Percentiles rank a stretch among this genome's conserved stretches.
These are phyloP conservation scores for Willowsia nigromaculata DNA, from an alignment of 2,888 invertebrate species.

Conservation along the genomic window DNA sequence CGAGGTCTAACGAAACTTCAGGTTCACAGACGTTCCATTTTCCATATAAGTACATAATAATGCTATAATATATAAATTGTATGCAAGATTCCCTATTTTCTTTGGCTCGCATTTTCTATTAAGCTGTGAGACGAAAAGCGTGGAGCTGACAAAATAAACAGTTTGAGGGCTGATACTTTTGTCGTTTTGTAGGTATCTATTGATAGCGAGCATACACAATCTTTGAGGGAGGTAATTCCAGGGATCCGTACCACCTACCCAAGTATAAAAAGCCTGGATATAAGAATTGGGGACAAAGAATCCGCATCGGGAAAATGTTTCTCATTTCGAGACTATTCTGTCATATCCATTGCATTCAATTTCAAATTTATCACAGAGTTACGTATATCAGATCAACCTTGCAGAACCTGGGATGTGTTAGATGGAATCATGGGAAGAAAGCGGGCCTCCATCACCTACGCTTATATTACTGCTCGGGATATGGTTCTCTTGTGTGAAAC, in stretches of 20 bases:
- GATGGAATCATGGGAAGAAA: not conserved
- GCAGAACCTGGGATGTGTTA: not conserved
- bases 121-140: not conserved
- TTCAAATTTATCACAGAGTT: not conserved
- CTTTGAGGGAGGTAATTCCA: conserved; percentile 39
- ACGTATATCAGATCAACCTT: not conserved
- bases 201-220: conserved; percentile 33
- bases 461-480: conserved; percentile 52
- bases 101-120: too few species aligned
- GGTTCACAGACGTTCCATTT: conserved; percentile 10
- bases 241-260: conserved; percentile 28
- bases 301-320: not conserved
- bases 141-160: not conserved
- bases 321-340: conserved; percentile 34
- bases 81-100: too few species aligned
- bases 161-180: conserved; percentile 1
- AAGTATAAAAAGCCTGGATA: conserved; percentile 44
- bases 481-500: conserved; percentile 56
- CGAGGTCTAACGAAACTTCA: conserved; percentile 36
- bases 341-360: not conserved
- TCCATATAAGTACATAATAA: too few species aligned
- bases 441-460: conserved; percentile 30
- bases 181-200: conserved; percentile 33
- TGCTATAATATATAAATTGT: too few species aligned
- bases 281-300: conserved; percentile 34